Evolutionary conservation across 2,113 vertebrate species (phyloP).

Genomic region (Proterorhinus semilunaris): DNA sequence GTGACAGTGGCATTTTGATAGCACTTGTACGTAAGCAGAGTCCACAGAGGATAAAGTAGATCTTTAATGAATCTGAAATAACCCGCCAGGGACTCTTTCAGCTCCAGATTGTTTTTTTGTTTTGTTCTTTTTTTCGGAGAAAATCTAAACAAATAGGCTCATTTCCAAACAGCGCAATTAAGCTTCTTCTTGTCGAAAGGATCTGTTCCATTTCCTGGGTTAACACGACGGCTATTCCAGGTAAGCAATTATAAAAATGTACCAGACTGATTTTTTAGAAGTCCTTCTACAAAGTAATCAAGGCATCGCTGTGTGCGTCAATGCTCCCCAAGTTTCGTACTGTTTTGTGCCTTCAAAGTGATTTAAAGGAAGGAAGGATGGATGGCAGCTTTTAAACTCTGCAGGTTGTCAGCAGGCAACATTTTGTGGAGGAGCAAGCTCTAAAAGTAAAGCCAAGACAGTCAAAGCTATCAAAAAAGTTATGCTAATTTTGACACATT

Average conservation of each 20-base stretch:
- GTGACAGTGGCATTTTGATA: not conserved
- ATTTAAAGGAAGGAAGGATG: slow-evolving; percentile 11
- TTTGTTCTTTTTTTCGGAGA: not conserved
- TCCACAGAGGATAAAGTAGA: not conserved
- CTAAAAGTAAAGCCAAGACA: not conserved
- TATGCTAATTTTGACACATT: not conserved
- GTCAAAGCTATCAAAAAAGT: not conserved
- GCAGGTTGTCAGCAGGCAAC: slow-evolving; percentile 1
- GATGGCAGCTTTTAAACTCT: slow-evolving; percentile 24
- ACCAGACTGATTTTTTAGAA: not conserved
- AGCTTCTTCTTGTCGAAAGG: not conserved
- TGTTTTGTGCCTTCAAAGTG: slow-evolving; percentile 2
- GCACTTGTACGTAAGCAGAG: not conserved
- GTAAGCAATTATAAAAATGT: not conserved
- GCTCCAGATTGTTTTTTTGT: not conserved
- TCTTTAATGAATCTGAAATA: not conserved
- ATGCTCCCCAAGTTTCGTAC: not conserved
- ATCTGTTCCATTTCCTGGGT: not conserved
- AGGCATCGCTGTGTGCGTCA: not conserved
- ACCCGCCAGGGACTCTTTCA: not conserved
- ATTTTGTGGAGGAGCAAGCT: not conserved
- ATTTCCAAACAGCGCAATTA: not conserved
- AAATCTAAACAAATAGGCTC: not conserved
- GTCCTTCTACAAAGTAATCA: not conserved
- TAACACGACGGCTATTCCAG: not conserved